Percentiles rank a stretch among this genome's conserved stretches.
Evolutionary conservation across 2,888 invertebrate species (phyloP).

Genomic region (Xylophagus ater): DNA sequence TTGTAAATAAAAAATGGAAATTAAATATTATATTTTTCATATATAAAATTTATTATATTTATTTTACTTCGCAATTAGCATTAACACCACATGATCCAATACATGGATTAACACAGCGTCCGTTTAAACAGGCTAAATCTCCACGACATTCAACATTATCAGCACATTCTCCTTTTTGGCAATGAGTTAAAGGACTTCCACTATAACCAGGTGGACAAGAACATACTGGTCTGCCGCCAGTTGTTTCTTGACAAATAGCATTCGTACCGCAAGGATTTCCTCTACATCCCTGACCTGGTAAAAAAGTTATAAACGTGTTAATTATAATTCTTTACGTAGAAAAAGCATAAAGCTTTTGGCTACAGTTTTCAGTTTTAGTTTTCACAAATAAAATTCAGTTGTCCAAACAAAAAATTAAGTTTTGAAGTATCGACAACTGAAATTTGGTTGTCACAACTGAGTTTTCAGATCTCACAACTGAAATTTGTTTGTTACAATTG

Average conservation of each 20-base stretch:
- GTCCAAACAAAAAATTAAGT: too few relatives aligned
- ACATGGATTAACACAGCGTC: constrained; percentile 70
- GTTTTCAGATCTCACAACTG: too few relatives aligned
- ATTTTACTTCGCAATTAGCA: constrained; percentile 60
- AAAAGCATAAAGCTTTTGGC: too few relatives aligned
- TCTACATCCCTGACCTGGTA: constrained; percentile 41
- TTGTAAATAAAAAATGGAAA: not conserved
- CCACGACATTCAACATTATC: constrained; percentile 67
- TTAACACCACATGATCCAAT: constrained; percentile 61
- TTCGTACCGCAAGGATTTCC: constrained; percentile 55
- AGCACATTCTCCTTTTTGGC: constrained; percentile 63
- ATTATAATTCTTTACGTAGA: not conserved
- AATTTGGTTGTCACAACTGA: too few relatives aligned
- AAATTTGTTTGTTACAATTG: too few relatives aligned
- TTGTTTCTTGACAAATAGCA: constrained; percentile 51
- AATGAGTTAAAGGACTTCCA: constrained; percentile 65
- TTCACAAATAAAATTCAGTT: too few relatives aligned
- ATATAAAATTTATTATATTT: constrained; percentile 1
- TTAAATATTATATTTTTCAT: not conserved
- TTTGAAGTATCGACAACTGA: too few relatives aligned
- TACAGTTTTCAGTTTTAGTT: not conserved
- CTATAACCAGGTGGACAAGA: constrained; percentile 68
- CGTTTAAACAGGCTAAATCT: constrained; percentile 60
- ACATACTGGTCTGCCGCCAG: constrained; percentile 65
- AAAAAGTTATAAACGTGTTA: not conserved